A percentile compares a stretch with the other conserved stretches of the same genome.
These are phyloP conservation scores for Eumaeus atala DNA, from an alignment of 1,140 invertebrate species.

Conservation along the genomic window DNA sequence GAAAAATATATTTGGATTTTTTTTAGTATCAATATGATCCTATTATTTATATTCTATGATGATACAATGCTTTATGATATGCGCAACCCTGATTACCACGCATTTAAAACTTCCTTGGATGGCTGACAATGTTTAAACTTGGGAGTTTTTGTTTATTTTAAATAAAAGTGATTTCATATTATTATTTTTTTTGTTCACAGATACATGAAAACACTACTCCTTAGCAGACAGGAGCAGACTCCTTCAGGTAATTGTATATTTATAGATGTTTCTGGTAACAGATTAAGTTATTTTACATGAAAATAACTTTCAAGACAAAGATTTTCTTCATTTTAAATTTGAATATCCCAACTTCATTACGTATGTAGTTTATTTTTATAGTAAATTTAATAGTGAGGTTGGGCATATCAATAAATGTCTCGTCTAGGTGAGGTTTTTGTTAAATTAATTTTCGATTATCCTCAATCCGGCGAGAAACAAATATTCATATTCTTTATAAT, in stretches of 20 bases:
- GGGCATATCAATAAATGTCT: slow-evolving; percentile 52
- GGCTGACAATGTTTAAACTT: slow-evolving; percentile 38
- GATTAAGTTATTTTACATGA: too few relatives aligned
- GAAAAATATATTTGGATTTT: too few relatives aligned
- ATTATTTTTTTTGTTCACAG: neutral
- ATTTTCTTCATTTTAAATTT: too few relatives aligned
- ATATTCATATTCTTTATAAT: neutral
- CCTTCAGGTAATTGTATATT: neutral
- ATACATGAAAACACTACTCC: neutral
- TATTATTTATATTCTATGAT: slow-evolving; percentile 42
- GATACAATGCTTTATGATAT: slow-evolving; percentile 67
- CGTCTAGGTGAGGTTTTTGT: slow-evolving; percentile 68
- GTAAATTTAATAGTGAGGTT: slow-evolving; percentile 52
- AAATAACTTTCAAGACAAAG: too few relatives aligned
- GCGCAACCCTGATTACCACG: slow-evolving; percentile 70
- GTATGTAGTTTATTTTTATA: slow-evolving; percentile 28
- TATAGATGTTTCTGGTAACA: neutral
- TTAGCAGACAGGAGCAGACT: neutral
- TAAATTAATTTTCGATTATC: slow-evolving; percentile 51
- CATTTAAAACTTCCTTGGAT: slow-evolving; percentile 72
- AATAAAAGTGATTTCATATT: too few relatives aligned
- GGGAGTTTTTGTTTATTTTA: too few relatives aligned
- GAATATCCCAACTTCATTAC: slow-evolving; percentile 11
- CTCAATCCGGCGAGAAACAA: slow-evolving; percentile 67
- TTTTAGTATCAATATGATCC: too few relatives aligned